Evolutionary conservation across 2,888 invertebrate genomes (phyloP).

Genomic region (Drosophila mettleri): DNA sequence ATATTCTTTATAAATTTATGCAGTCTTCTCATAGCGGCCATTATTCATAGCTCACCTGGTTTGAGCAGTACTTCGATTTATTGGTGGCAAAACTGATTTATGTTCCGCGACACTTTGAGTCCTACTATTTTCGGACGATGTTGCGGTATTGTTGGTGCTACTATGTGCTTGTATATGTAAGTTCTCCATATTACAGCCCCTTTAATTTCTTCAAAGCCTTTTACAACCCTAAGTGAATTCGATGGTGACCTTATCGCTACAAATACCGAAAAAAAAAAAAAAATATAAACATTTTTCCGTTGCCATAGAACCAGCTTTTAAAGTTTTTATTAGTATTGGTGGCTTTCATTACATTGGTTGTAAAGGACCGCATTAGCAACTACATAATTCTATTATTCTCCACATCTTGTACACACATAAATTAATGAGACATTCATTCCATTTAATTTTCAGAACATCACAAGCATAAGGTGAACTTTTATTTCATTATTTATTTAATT

Average conservation of each 20-base stretch:
- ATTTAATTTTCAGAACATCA: too few relatives aligned
- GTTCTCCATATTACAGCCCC: constrained; percentile 56
- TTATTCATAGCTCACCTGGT: constrained; percentile 49
- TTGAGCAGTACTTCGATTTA: constrained; percentile 51
- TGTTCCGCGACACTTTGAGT: constrained; percentile 82
- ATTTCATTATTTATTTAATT: too few relatives aligned
- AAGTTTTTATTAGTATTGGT: not conserved
- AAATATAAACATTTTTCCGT: constrained; percentile 65
- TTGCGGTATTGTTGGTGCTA: constrained; percentile 77
- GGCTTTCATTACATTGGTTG: not conserved
- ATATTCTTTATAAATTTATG: too few relatives aligned
- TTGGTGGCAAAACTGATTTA: constrained; percentile 30
- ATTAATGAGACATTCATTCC: too few relatives aligned
- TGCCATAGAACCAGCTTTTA: constrained; percentile 43
- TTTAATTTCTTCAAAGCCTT: constrained; percentile 35
- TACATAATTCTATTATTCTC: too few relatives aligned
- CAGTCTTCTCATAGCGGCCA: too few relatives aligned
- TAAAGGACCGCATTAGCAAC: too few relatives aligned
- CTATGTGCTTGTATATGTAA: constrained; percentile 43
- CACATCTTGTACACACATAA: too few relatives aligned
- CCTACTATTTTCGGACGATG: constrained; percentile 84
- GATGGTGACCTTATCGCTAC: constrained; percentile 40
- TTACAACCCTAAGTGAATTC: constrained; percentile 37
- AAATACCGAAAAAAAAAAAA: constrained; percentile 73
- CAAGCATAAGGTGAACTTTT: too few relatives aligned